These are phyloP conservation scores for Gobionotothen gibberifrons DNA, from an alignment of 2,797 vertebrate species.

Conservation along the genomic window DNA sequence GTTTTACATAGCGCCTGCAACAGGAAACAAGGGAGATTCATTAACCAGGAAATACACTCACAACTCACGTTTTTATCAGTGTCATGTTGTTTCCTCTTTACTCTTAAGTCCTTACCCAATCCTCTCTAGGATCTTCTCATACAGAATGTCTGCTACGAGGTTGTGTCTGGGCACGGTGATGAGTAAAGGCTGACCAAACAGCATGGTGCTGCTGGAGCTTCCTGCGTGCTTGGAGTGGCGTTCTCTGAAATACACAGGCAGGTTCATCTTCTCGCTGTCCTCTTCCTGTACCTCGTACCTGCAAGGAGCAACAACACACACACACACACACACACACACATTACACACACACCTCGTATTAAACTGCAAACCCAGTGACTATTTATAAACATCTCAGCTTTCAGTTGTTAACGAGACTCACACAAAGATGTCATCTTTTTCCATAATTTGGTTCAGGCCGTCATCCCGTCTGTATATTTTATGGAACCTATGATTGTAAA, in stretches of 20 bases:
- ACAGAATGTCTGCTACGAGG: slow-evolving; percentile 89
- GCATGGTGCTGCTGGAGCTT: slow-evolving; percentile 86
- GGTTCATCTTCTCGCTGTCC: slow-evolving; percentile 86
- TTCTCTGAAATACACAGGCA: slow-evolving; percentile 95
- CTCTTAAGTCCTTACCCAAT: slow-evolving; percentile 87
- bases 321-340: background rate
- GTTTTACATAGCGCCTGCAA: slow-evolving; percentile 92
- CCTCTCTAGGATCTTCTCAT: slow-evolving; percentile 89
- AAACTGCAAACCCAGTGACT: background rate
- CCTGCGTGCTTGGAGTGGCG: slow-evolving; percentile 88
- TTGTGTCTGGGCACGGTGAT: slow-evolving; percentile 91
- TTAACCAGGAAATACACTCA: slow-evolving; percentile 2
- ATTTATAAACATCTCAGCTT: background rate
- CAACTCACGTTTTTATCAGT: background rate
- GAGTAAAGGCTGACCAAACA: slow-evolving; percentile 94
- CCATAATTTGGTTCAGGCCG: slow-evolving; percentile 94
- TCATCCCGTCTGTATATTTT: slow-evolving; percentile 96
- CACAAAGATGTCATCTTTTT: slow-evolving; percentile 98
- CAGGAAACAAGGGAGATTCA: slow-evolving; percentile 9
- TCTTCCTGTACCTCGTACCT: slow-evolving; percentile 94
- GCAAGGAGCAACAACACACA: slow-evolving; percentile 36
- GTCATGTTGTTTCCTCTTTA: background rate
- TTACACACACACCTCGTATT: background rate
- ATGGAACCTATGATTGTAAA: slow-evolving; percentile 98
- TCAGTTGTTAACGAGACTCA: slow-evolving; percentile 71